These are phyloP conservation scores for Aphrophora alni DNA, from an alignment of 2,888 invertebrate genomes.

Conservation along the genomic window DNA sequence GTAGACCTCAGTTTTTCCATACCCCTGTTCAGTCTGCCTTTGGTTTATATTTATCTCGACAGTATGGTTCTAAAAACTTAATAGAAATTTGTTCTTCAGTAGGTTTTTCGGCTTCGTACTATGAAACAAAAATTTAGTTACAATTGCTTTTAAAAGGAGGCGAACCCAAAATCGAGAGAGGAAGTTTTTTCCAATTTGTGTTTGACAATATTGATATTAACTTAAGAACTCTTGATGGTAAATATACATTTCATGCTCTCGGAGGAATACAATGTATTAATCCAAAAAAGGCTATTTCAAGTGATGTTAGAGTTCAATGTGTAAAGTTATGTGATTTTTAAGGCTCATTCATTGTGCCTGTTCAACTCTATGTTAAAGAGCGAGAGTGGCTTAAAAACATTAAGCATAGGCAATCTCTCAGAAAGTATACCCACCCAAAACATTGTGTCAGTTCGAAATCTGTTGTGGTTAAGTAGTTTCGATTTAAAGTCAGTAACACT, in stretches of 20 bases:
- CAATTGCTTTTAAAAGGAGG: background rate
- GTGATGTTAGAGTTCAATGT: conserved; percentile 2
- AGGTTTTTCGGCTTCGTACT: no score
- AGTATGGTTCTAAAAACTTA: no score
- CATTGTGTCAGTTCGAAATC: conserved; percentile 16
- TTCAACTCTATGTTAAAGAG: background rate
- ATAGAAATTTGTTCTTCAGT: no score
- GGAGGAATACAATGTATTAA: background rate
- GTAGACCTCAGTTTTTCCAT: background rate
- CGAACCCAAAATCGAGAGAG: background rate
- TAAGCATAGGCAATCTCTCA: conserved; percentile 1
- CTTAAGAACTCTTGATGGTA: conserved; percentile 9
- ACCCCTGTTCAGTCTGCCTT: no score
- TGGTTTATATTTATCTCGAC: no score
- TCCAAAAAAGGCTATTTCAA: background rate
- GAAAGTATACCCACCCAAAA: conserved; percentile 15
- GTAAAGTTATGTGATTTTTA: background rate
- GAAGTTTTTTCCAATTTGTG: background rate
- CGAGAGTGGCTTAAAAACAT: conserved; percentile 7
- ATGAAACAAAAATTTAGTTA: background rate
- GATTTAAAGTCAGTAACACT: background rate
- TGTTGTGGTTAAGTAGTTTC: background rate
- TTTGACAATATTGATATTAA: conserved; percentile 10
- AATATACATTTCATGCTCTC: background rate
- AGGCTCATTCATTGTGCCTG: background rate